Conservation (phyloP, 2,888 invertebrate species). For the Ichneumon xanthorius region DNA sequence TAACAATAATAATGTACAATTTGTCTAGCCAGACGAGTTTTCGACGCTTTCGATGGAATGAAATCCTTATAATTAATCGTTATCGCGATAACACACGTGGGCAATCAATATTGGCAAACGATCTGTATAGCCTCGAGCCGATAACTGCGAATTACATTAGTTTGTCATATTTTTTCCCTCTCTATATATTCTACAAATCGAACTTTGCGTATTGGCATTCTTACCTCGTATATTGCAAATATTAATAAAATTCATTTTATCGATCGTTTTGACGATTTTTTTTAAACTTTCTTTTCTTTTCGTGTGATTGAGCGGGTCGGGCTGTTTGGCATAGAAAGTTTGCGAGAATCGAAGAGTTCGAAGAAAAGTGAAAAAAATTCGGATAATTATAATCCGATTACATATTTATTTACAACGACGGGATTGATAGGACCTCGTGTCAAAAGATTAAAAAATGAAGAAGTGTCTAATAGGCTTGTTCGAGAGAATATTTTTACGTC, state of each 20-base stretch:
- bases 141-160: slow-evolving; percentile 1
- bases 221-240: neutral
- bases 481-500: slow-evolving; percentile 48
- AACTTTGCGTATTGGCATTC: slow-evolving; percentile 15
- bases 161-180: neutral
- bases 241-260: neutral
- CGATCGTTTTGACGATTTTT: neutral
- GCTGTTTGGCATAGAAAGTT: neutral
- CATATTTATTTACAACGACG: slow-evolving; percentile 64
- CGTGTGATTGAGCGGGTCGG: neutral
- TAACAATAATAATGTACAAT: slow-evolving; percentile 15
- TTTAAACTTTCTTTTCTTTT: neutral
- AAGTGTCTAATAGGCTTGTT: slow-evolving; percentile 52
- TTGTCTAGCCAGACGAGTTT: neutral
- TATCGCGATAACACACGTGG: neutral
- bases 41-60: slow-evolving; percentile 31
- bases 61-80: neutral
- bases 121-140: slow-evolving; percentile 9
- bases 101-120: neutral
- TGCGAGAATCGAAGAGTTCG: slow-evolving; percentile 11
- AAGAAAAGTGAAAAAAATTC: neutral
- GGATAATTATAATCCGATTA: slow-evolving; percentile 11
- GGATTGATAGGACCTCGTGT: slow-evolving; percentile 32
- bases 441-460: slow-evolving; percentile 54
- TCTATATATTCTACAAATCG: slow-evolving; percentile 3